Conservation (phyloP, 2,113 vertebrate genomes). For the Oncorhynchus clarkii region DNA sequence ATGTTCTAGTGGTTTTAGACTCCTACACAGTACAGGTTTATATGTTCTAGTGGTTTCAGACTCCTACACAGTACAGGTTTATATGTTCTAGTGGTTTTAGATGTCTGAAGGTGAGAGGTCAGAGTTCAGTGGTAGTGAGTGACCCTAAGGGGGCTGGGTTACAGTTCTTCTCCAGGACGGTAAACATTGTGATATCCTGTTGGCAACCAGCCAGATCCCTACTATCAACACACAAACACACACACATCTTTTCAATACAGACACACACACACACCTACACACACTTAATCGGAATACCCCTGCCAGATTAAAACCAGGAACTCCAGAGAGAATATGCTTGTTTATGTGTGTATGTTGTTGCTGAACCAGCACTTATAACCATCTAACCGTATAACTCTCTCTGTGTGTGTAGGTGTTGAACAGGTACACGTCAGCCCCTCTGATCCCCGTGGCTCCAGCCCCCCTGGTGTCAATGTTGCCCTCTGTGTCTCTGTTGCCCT, state of each 20-base stretch:
- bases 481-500: conserved; percentile 79
- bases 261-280: not conserved
- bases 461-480: conserved; percentile 85
- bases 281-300: not conserved
- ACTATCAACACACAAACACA: conserved; percentile 24
- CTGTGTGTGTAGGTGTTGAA: conserved; percentile 82
- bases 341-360: not conserved
- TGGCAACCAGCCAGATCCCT: conserved; percentile 41
- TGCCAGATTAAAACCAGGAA: no score
- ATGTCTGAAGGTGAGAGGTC: not conserved
- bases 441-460: conserved; percentile 80
- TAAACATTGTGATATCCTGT: conserved; percentile 58
- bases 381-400: not conserved
- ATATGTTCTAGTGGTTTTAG: conserved; percentile 45
- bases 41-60: no score
- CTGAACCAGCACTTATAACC: not conserved
- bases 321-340: not conserved
- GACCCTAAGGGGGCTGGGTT: conserved; percentile 6
- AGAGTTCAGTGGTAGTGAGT: not conserved
- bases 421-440: conserved; percentile 86
- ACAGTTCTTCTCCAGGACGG: conserved; percentile 40
- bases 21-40: no score
- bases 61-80: no score
- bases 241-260: not conserved
- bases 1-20: no score